These are phyloP conservation scores for Synergus laeviventris DNA, from an alignment of 2,888 invertebrate genomes.

Conservation along the genomic window DNA sequence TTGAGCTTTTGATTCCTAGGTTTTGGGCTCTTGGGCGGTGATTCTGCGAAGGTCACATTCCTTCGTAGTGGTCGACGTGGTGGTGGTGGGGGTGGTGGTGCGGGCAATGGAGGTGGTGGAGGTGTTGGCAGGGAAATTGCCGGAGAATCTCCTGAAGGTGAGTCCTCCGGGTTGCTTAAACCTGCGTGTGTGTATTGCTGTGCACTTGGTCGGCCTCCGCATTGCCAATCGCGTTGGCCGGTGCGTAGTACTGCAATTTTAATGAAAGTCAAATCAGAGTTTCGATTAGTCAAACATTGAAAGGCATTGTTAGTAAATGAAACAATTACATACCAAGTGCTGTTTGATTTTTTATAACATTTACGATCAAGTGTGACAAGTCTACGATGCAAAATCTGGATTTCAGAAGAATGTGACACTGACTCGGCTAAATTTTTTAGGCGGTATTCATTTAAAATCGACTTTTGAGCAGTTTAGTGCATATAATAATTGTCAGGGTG, in stretches of 20 bases:
- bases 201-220: constrained; percentile 86
- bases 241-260: constrained; percentile 85
- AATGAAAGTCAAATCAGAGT: neutral
- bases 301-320: neutral
- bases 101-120: constrained; percentile 63
- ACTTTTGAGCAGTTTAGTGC: neutral
- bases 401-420: neutral
- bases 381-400: neutral
- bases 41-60: constrained; percentile 74
- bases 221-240: constrained; percentile 86
- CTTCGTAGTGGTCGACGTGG: constrained; percentile 68
- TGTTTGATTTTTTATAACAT: neutral
- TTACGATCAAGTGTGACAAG: neutral
- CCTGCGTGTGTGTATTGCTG: constrained; percentile 91
- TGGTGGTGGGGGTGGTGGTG: constrained; percentile 67
- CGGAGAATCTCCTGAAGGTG: constrained; percentile 61
- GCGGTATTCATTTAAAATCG: neutral
- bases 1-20: constrained; percentile 57
- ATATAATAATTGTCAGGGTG: too few relatives aligned
- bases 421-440: neutral
- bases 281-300: neutral
- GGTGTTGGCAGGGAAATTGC: constrained; percentile 70
- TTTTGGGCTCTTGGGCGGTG: constrained; percentile 69
- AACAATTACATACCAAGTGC: neutral
- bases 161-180: constrained; percentile 79